Base-by-base conservation (phyloP, 2,888 invertebrate genomes). In the Incurvaria masculella region DNA sequence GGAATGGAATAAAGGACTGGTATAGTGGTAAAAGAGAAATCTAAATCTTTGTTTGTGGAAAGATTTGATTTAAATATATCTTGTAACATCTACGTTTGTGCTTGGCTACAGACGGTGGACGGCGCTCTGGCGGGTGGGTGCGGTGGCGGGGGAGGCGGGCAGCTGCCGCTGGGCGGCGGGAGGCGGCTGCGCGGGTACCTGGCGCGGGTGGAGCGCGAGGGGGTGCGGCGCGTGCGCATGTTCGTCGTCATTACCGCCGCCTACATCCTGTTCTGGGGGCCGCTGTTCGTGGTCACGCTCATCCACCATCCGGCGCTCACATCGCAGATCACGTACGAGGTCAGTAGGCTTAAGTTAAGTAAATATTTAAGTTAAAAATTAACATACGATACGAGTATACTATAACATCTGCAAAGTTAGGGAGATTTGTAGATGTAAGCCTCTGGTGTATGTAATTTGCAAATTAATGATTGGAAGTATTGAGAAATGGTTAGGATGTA, bases 241-340 rank as follows among this genome's bases (percentile, higher is more conserved):
- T 91, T 92, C 70, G 82, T 90, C 52, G 88, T 91, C 59, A 89
- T 91, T 63, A 90, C 89, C 1, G 87, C 88, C 1, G 90, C 91
- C 21, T 94, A 93, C 68, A 83, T 92, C 41, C 79, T 93, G 46
- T 94, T 93, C 73, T 94, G 94, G 94, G 92, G 93, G 53, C 94
- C 94, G 14, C 76, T 94, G 53, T 94, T 94, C 72, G 83, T 93
- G 56, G 89, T 93, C 57, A 93, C 92, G 2, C 75, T 93, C 53
- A 81, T 89, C 47, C 87, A 89, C 64, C 89, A 89, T 63, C 89
- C 88, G 3, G 75, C 86, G 44, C 78, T 88, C 54, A 88, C 87
- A 43, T 86, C 83, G 55, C 84, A 85, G 55, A 81, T 87, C 53
- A 87, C 88, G 53, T 88, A 89, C 69, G 89, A 90, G 83, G 89